phyloP scores from a whole-genome alignment of 2,888 invertebrate genomes.

The Philereme vetulata region DNA sequence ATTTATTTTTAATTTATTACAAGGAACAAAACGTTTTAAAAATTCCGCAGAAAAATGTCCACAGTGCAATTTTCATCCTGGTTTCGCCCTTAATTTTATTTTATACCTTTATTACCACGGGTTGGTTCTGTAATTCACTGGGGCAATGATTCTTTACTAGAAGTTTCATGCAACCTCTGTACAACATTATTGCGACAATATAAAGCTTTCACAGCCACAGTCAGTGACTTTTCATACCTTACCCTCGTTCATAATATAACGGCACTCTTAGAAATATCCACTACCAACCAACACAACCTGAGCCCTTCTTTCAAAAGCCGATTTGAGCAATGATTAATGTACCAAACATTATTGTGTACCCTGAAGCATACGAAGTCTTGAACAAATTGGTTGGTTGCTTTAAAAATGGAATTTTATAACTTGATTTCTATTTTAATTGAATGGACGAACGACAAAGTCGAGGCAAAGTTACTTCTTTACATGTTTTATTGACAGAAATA shows the following conservation, averaged over 20 bases:
- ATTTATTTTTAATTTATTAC: no score
- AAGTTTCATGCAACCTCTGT: no score
- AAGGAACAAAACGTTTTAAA: no score
- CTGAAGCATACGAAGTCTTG: conserved; percentile 23
- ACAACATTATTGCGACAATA: conserved; percentile 9
- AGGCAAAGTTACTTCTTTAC: background rate
- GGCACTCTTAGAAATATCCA: conserved; percentile 18
- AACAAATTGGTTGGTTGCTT: conserved; percentile 26
- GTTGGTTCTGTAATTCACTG: no score
- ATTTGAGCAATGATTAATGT: conserved; percentile 32
- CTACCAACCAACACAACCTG: conserved; percentile 22
- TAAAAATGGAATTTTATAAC: conserved; percentile 19
- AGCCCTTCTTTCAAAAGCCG: conserved; percentile 24
- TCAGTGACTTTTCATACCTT: conserved; percentile 25
- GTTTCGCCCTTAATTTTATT: no score
- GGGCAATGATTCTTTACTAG: no score
- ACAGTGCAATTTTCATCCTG: no score
- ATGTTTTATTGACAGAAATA: background rate
- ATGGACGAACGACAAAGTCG: conserved; percentile 3
- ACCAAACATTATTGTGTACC: conserved; percentile 32
- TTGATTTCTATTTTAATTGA: conserved; percentile 19
- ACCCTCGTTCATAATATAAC: conserved; percentile 21
- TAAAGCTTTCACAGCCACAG: conserved; percentile 16
- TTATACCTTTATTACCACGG: no score
- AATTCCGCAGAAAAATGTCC: no score